Conservation (phyloP, 2,797 vertebrate genomes). For the Crenuchus spilurus region DNA sequence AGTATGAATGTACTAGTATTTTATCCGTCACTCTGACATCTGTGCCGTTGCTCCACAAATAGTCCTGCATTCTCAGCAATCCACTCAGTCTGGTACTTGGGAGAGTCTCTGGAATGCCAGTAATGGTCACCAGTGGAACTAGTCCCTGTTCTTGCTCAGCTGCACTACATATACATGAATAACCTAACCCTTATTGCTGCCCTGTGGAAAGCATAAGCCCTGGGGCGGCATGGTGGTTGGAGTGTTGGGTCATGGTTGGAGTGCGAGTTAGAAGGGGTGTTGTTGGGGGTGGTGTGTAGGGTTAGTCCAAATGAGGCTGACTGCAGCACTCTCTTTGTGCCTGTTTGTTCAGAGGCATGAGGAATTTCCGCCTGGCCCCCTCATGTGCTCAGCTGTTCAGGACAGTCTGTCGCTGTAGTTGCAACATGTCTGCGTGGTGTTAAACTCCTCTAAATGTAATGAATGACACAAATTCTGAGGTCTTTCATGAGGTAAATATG, state of each 20-base stretch:
- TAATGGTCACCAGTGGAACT: background rate
- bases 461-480: background rate
- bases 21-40: background rate
- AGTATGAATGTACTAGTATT: too few relatives aligned
- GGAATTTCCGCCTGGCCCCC: slow-evolving; percentile 70
- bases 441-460: background rate
- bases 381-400: slow-evolving; percentile 64
- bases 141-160: background rate
- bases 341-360: slow-evolving; percentile 58
- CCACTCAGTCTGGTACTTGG: background rate
- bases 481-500: background rate
- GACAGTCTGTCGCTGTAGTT: slow-evolving; percentile 28
- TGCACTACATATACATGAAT: background rate
- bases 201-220: background rate
- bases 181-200: background rate
- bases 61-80: slow-evolving; percentile 30
- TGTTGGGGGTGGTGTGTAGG: slow-evolving; percentile 35
- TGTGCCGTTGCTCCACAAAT: slow-evolving; percentile 18
- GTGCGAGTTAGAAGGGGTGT: background rate
- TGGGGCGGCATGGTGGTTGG: background rate
- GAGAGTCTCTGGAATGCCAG: slow-evolving; percentile 15
- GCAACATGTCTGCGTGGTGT: slow-evolving; percentile 8
- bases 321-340: slow-evolving; percentile 70
- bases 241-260: slow-evolving; percentile 5
- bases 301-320: slow-evolving; percentile 61